Conservation (phyloP, 1,140 invertebrate species). For the Calliopsis andreniformis region DNA sequence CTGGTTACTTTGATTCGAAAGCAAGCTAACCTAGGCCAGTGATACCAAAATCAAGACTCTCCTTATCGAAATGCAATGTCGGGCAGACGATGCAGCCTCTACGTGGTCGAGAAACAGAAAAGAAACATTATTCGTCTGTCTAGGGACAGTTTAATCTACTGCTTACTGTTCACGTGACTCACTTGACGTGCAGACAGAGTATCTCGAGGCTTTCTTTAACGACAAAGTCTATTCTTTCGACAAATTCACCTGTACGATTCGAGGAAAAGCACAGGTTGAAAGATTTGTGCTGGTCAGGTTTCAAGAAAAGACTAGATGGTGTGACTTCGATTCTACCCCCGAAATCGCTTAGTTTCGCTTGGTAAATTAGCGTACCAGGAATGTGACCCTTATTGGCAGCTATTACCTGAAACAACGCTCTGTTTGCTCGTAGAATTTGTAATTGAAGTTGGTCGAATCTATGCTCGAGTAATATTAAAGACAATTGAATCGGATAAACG, state of each 20-base stretch:
- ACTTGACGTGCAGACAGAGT: conserved; percentile 71
- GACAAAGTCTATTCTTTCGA: conserved; percentile 72
- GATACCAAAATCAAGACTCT: conserved; percentile 73
- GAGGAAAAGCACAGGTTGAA: conserved; percentile 71
- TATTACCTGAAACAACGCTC: conserved; percentile 59
- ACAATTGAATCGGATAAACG: too few relatives aligned
- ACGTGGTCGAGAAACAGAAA: conserved; percentile 53
- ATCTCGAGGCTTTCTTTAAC: conserved; percentile 72
- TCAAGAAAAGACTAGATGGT: conserved; percentile 51
- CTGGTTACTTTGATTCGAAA: too few relatives aligned
- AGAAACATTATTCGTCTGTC: too few relatives aligned
- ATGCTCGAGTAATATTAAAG: too few relatives aligned
- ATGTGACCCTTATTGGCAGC: conserved; percentile 70
- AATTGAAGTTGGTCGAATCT: too few relatives aligned
- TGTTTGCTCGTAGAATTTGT: background rate
- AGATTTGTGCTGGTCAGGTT: conserved; percentile 62
- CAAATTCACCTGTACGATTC: conserved; percentile 69
- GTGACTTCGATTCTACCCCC: conserved; percentile 64
- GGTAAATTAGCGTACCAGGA: conserved; percentile 64
- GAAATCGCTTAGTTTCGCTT: conserved; percentile 59
- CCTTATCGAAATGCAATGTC: conserved; percentile 73
- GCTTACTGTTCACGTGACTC: too few relatives aligned
- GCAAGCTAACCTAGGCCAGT: conserved; percentile 70
- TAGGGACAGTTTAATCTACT: too few relatives aligned
- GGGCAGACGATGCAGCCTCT: conserved; percentile 79